Evolutionary conservation across 1,140 invertebrate genomes (phyloP), one percentile per base, ranked within the genome.

Genomic region (Dinothrombium tinctorium): DNA sequence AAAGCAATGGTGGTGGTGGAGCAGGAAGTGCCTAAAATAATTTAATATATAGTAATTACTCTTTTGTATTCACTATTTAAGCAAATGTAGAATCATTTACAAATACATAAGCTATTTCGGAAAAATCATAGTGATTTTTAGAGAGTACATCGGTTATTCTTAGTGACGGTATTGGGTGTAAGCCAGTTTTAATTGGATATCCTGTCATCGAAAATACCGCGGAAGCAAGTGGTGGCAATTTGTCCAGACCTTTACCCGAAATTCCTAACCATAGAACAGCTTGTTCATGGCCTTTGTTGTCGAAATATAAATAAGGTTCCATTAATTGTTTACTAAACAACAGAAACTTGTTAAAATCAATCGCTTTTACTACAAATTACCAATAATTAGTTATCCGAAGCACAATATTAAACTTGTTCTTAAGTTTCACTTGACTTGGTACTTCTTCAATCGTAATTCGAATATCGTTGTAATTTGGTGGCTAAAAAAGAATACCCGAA

Each of bases 111-210:
- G 75, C 76, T 42, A 94, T 63, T 53, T 92, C 79, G 63, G 92
- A 78, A 61, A 84, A 84, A 54, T 87, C 76, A 58, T 92, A 92
- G 2, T 76, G 77, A 50, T 78, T 68, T 57, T 84, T 84, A 11
- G 83, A 61, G 50, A 84, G 75, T 28, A 72, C 71, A 59, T 96
- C 89, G 12, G 73, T 71, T 47, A 96, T 61, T 50, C 79, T 69
- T 9, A 47, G 24, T 5, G 33, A 3, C 23, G 42, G 33, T 35
- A 50, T 46, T 46, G 59, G 70, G 57, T 82, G 72, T 25, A 94
- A 64, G 17, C 87, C 87, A 45, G 74, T 68, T 44, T 70, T 66
- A 14, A 82, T 67, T 14, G 84, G 75, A 50, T 87, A 69, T 42
- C 84, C 61, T 45, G 72, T 72, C 15, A 94, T 62, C 32, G 69